Evolutionary conservation across 2,888 invertebrate species (phyloP).

Genomic region (Selenia dentaria): DNA sequence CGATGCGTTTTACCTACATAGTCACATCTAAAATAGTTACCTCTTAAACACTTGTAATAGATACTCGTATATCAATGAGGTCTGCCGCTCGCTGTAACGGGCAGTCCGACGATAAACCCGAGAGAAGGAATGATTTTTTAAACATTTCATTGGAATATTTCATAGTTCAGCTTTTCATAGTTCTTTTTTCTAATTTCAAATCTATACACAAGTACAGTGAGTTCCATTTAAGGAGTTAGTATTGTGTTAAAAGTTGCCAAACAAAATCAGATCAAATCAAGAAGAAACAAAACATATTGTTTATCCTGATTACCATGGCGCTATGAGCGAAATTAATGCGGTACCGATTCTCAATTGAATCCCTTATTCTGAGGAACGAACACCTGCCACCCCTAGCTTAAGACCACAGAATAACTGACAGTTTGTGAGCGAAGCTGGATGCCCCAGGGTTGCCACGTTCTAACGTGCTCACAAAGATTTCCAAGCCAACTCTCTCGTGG

Average conservation of each 20-base stretch:
- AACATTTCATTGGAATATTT: no score
- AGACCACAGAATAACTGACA: not conserved
- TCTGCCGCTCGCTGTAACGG: no score
- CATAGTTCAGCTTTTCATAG: no score
- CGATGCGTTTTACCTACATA: no score
- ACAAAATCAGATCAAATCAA: not conserved
- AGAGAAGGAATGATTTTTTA: no score
- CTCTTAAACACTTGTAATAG: no score
- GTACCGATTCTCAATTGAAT: conserved; percentile 56
- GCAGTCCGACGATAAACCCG: no score
- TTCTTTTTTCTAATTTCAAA: no score
- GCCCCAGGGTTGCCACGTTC: conserved; percentile 35
- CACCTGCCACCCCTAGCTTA: conserved; percentile 55
- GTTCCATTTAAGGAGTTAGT: no score
- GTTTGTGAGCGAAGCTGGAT: not conserved
- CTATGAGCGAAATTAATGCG: conserved; percentile 52
- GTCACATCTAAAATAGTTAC: no score
- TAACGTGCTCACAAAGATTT: conserved; percentile 18
- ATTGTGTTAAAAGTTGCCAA: not conserved
- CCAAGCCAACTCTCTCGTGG: conserved; percentile 42
- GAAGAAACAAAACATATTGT: conserved; percentile 12
- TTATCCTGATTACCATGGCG: conserved; percentile 42
- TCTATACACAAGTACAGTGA: no score
- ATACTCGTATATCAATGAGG: no score
- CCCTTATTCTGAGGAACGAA: conserved; percentile 53